These are phyloP conservation scores for Chlorospingus semifuscus DNA, from an alignment of 2,797 vertebrate species.

Conservation along the genomic window DNA sequence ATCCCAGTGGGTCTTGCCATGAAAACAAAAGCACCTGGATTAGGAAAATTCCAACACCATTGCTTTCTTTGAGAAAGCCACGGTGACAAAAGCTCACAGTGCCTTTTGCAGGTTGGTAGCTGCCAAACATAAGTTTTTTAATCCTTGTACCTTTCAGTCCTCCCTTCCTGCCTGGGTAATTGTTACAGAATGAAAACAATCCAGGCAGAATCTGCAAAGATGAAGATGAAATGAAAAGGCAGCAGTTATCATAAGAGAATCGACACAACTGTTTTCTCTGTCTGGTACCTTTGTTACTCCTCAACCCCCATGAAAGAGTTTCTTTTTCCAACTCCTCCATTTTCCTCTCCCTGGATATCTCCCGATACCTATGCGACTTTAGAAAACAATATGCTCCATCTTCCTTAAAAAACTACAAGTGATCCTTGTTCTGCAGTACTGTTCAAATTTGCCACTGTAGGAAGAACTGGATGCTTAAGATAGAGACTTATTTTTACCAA, in stretches of 20 bases:
- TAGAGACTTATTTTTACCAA: neutral
- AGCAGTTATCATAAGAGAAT: neutral
- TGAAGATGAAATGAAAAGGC: conserved; percentile 29
- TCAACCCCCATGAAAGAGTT: neutral
- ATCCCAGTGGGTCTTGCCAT: neutral
- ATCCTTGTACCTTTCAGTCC: neutral
- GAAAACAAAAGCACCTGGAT: neutral
- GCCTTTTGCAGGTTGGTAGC: neutral
- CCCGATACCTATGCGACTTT: neutral
- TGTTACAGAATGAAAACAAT: conserved; percentile 30
- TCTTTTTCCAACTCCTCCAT: neutral
- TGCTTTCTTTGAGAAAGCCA: neutral
- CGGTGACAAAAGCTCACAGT: neutral
- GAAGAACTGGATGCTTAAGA: neutral
- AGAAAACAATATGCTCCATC: neutral
- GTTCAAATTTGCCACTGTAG: neutral
- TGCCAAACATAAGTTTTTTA: neutral
- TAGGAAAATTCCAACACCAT: neutral
- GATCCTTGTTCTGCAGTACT: neutral
- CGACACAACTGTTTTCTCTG: neutral
- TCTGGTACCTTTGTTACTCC: neutral
- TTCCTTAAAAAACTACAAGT: neutral
- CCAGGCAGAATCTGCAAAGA: neutral
- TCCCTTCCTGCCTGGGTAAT: neutral
- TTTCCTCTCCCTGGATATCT: neutral